A percentile compares a stretch with the other conserved stretches of the same genome.
Evolutionary conservation across 2,888 invertebrate species (phyloP).

Genomic region (Lithophane ornitopus): DNA sequence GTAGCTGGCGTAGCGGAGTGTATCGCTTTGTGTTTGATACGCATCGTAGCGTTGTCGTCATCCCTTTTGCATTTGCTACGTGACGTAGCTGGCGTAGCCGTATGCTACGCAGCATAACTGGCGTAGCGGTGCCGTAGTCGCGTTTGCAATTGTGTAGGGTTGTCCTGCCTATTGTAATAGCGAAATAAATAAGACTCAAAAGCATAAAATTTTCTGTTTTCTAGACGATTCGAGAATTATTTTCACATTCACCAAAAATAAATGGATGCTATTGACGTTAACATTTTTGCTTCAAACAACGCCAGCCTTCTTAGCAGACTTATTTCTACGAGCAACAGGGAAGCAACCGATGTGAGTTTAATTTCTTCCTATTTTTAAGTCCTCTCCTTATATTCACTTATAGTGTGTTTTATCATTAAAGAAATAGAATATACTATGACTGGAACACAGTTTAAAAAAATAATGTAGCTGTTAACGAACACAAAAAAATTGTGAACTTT

Average conservation of each 20-base stretch:
- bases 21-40: neutral
- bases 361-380: neutral
- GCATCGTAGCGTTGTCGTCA: neutral
- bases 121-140: too few relatives aligned
- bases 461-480: too few relatives aligned
- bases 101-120: neutral
- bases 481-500: too few relatives aligned
- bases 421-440: neutral
- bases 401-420: neutral
- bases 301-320: slow-evolving; percentile 40
- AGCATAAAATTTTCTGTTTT: neutral
- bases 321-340: slow-evolving; percentile 28
- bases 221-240: neutral
- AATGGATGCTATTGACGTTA: neutral
- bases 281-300: slow-evolving; percentile 50
- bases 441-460: too few relatives aligned
- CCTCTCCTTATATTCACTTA: neutral
- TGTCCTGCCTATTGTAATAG: too few relatives aligned
- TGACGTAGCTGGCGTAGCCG: neutral
- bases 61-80: neutral
- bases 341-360: slow-evolving; percentile 34
- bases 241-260: slow-evolving; percentile 24
- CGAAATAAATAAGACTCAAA: neutral
- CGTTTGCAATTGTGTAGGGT: neutral
- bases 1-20: neutral